These are phyloP conservation scores for Temnothorax longispinosus DNA, from an alignment of 1,140 invertebrate species.

Conservation along the genomic window DNA sequence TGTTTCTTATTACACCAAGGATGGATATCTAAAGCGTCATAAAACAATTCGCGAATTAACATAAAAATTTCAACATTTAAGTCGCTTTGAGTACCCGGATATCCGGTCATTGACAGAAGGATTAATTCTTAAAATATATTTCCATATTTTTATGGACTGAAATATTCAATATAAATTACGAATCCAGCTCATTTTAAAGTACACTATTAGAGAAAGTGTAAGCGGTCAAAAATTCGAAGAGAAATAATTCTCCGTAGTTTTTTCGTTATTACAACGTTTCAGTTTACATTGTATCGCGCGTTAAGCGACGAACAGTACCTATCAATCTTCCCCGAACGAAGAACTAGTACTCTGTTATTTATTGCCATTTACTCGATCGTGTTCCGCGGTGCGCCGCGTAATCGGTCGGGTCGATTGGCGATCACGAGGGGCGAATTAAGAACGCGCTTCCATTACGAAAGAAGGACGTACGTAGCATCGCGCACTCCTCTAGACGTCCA, in stretches of 20 bases:
- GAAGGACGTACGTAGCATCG: conserved; percentile 3
- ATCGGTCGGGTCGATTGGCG: conserved; percentile 31
- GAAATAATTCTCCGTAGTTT: not conserved
- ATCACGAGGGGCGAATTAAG: conserved; percentile 32
- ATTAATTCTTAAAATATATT: too few species aligned
- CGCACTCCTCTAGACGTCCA: not conserved
- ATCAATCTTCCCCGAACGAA: conserved; percentile 30
- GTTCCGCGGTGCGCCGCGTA: conserved; percentile 23
- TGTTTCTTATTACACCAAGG: too few species aligned
- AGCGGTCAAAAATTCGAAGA: not conserved
- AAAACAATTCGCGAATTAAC: too few species aligned
- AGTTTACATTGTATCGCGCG: conserved; percentile 31
- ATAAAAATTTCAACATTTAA: too few species aligned
- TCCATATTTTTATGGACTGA: not conserved
- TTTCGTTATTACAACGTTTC: conserved; percentile 16
- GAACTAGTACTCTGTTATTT: conserved; percentile 50
- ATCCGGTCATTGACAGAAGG: too few species aligned
- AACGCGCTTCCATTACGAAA: conserved; percentile 37
- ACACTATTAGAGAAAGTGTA: not conserved
- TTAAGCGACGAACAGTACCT: conserved; percentile 14
- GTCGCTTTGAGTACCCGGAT: too few species aligned
- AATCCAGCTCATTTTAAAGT: not conserved
- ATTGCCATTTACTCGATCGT: conserved; percentile 45
- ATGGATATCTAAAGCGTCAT: too few species aligned
- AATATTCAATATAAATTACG: not conserved